Base-by-base conservation (phyloP, 2,888 invertebrate species). In the Spicauda simplicius region DNA sequence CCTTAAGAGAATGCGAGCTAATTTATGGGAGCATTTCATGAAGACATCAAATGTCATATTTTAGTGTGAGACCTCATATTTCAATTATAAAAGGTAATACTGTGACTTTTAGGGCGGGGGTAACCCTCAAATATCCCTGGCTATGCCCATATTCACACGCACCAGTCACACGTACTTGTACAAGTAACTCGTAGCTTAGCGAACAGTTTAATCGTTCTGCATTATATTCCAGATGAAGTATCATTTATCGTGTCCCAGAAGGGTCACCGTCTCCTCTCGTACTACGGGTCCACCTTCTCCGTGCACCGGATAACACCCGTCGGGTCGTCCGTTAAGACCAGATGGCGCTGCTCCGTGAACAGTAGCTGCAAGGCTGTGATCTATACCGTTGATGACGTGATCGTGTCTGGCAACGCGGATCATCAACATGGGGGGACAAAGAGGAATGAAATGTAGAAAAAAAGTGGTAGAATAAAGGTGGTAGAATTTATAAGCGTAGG, bases 341-440 rank as follows among this genome's bases (percentile, higher is more conserved):
- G 69, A 12, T 75, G 76, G 76, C 62, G 68, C 6, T 75, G 75
- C 14, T 74, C 74, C 2, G 72, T 72, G 2, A 71, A 75, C 7
- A 72, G 74, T 33, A 71, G 73, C 48, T 83, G 82, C 50, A 78
- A 72, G 67, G 79, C 81, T 0, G 70, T 69, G 0, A 66, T 83
- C 11, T 75, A 77, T 45, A 84, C 81, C 0, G 19, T 78, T 2
- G 72, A 78, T 16, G 72, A 80, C 14, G 58, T 19, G 6, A 71
- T 82, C 2, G 19, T 76, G 0, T 64, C 60, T 0, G 59, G 67
- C 0, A 73, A 72, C 19, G 64, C 72, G 11, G 14, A 50, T 0
- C 80, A 82, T 68, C 74, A 70, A 16, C 78, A 80, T 57, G 45
- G 41, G 1, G 0, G 8, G 16, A 7, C 12, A 16, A 55, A 33